A percentile compares a stretch with the other conserved stretches of the same genome.
Conservation (phyloP, 2,797 vertebrate genomes). For the Crypturellus tataupa region DNA sequence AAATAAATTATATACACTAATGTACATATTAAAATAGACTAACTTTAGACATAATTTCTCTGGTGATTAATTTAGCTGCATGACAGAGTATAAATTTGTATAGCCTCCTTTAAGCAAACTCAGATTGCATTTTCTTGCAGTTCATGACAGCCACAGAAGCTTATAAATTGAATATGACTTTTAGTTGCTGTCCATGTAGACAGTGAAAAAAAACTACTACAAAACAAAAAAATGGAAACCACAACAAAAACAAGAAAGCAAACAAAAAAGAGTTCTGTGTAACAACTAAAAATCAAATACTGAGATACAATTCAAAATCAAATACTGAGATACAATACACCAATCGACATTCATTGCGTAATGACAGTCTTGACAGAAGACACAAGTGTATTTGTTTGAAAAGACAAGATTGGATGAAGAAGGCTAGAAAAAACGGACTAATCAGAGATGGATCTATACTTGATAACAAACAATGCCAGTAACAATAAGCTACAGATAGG, state of each 20-base stretch:
- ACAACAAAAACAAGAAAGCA: background rate
- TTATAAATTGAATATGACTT: background rate
- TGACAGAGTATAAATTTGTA: background rate
- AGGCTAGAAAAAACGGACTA: background rate
- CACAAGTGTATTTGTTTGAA: background rate
- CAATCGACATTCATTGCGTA: background rate
- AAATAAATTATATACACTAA: background rate
- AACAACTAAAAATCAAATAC: background rate
- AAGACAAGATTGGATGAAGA: background rate
- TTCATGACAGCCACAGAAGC: background rate
- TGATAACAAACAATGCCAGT: background rate
- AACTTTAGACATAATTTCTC: background rate
- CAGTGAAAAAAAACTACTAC: background rate
- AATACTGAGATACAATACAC: background rate
- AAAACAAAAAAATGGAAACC: too few relatives aligned
- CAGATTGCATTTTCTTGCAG: background rate
- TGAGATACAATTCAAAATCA: background rate
- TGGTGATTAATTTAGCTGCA: background rate
- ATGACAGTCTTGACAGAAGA: background rate
- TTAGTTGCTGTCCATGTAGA: background rate
- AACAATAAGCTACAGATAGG: background rate
- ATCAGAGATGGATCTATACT: background rate
- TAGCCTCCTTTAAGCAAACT: background rate
- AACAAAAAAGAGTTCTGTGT: background rate
- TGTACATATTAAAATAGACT: background rate